Conservation (phyloP, 30 jellyfish, hydroid and myxozoan genomes). For the Catostylus mosaicus region DNA sequence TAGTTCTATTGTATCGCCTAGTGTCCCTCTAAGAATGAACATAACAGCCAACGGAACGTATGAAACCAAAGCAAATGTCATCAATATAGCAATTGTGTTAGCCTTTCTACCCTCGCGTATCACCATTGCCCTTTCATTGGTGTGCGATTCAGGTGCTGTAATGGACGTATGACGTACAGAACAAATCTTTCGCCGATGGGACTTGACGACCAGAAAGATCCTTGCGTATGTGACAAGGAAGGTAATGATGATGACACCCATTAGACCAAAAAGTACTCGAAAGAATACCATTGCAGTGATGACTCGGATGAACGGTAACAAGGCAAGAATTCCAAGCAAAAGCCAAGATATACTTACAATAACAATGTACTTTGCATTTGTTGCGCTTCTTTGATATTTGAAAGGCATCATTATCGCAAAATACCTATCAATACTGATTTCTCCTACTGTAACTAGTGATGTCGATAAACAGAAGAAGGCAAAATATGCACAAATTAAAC, state of each 20-base stretch:
- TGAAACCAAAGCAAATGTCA: constrained; percentile 37
- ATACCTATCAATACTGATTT: constrained; percentile 55
- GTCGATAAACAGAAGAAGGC: constrained; percentile 60
- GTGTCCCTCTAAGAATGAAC: constrained; percentile 55
- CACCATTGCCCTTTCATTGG: not conserved
- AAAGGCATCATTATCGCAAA: constrained; percentile 53
- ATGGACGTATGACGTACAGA: constrained; percentile 33
- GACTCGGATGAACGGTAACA: constrained; percentile 40
- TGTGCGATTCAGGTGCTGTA: constrained; percentile 8
- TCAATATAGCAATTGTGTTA: constrained; percentile 49
- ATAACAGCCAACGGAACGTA: constrained; percentile 58
- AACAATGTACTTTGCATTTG: not conserved
- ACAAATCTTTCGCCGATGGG: constrained; percentile 53
- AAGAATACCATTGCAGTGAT: constrained; percentile 31
- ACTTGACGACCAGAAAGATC: constrained; percentile 24
- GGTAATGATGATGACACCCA: constrained; percentile 42
- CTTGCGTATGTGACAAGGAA: constrained; percentile 36
- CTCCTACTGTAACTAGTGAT: constrained; percentile 58
- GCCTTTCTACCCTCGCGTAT: constrained; percentile 56
- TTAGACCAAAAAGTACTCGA: constrained; percentile 25
- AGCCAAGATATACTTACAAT: constrained; percentile 27
- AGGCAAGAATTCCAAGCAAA: constrained; percentile 14
- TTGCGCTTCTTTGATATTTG: constrained; percentile 39
- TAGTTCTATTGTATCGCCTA: constrained; percentile 51
- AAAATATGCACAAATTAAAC: constrained; percentile 60